A percentile compares a stretch with the other conserved stretches of the same genome.
phyloP scores from a whole-genome alignment of 2,113 vertebrate genomes.

The Chaetodon trifascialis region DNA sequence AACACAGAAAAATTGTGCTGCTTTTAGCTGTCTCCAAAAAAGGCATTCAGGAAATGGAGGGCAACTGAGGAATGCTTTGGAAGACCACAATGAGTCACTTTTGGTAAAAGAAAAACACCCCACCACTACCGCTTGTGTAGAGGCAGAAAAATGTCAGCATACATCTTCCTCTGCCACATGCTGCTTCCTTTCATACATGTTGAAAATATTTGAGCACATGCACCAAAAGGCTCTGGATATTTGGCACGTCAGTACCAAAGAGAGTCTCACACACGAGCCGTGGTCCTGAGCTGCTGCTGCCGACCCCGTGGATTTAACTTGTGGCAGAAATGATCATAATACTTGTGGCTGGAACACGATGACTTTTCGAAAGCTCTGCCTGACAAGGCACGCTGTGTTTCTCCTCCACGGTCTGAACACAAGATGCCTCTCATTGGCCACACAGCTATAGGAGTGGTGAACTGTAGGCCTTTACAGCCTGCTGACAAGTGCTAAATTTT shows the following conservation, averaged over 20 bases:
- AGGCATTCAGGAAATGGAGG: constrained; percentile 49
- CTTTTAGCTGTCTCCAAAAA: constrained; percentile 32
- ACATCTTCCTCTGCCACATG: constrained; percentile 1
- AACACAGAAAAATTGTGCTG: constrained; percentile 46
- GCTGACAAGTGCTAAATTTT: constrained; percentile 15
- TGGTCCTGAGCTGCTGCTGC: constrained; percentile 1
- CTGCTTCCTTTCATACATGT: neutral
- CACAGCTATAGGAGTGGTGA: constrained; percentile 5
- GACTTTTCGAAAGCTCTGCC: constrained; percentile 24
- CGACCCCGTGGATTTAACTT: constrained; percentile 20
- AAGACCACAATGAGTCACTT: constrained; percentile 74
- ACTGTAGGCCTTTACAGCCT: constrained; percentile 22
- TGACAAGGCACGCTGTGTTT: constrained; percentile 27
- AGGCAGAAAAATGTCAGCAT: constrained; percentile 20
- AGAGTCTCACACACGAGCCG: neutral
- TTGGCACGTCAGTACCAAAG: neutral
- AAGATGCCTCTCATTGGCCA: constrained; percentile 24
- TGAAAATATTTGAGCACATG: neutral
- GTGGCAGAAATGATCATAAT: constrained; percentile 14
- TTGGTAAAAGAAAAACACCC: constrained; percentile 39
- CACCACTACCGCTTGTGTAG: constrained; percentile 18
- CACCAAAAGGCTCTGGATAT: neutral
- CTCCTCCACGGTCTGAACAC: constrained; percentile 23
- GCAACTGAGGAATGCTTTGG: constrained; percentile 59
- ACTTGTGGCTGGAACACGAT: constrained; percentile 22